Percentiles rank a stretch among this genome's conserved stretches.
Conservation (phyloP, 1,140 invertebrate species). For the Liolophura sinensis region DNA sequence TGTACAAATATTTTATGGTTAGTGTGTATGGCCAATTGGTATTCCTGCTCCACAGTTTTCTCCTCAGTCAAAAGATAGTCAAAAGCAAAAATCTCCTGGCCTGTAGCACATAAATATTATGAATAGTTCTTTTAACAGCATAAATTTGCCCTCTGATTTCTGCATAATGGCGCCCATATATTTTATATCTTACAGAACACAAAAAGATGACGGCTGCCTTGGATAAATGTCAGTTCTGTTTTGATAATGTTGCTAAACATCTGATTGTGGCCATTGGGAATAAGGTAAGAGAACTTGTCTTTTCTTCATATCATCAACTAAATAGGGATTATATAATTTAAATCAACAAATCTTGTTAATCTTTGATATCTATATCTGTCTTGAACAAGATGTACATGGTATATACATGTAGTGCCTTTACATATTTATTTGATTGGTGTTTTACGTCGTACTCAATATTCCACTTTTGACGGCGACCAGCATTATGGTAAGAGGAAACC, state of each 20-base stretch:
- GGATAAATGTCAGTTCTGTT: slow-evolving; percentile 80
- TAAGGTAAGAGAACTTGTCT: slow-evolving; percentile 64
- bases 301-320: slow-evolving; percentile 16
- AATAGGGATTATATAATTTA: background rate
- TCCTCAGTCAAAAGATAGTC: background rate
- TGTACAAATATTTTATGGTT: too few species aligned
- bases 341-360: too few species aligned
- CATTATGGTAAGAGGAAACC: too few species aligned
- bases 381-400: background rate
- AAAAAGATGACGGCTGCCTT: slow-evolving; percentile 70
- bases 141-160: background rate
- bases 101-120: background rate
- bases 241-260: slow-evolving; percentile 84
- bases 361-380: too few species aligned
- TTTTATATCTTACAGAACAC: slow-evolving; percentile 64
- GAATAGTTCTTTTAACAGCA: background rate
- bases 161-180: slow-evolving; percentile 1
- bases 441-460: too few species aligned
- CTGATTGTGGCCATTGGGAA: slow-evolving; percentile 81
- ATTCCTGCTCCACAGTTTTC: background rate
- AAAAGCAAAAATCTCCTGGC: background rate
- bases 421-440: too few species aligned
- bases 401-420: too few species aligned
- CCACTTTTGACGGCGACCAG: too few species aligned
- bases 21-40: too few species aligned